Evolutionary conservation across 30 jellyfish, hydroid and myxozoan species (phyloP).

Genomic region (Cassiopea xamachana): DNA sequence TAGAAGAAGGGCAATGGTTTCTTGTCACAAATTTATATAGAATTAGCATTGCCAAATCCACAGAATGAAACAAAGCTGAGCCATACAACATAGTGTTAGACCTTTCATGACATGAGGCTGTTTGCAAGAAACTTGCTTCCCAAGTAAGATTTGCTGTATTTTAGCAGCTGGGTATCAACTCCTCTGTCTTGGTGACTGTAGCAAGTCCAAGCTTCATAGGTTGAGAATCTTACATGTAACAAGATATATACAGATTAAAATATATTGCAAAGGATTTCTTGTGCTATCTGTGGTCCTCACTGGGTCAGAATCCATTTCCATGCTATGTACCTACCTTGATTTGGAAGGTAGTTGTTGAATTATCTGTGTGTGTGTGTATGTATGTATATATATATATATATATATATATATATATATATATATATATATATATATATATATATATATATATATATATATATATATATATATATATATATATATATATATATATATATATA

Average conservation of each 20-base stretch:
- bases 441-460: too few relatives aligned
- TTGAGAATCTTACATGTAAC: background rate
- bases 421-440: too few relatives aligned
- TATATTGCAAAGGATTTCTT: background rate
- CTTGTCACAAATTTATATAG: too few relatives aligned
- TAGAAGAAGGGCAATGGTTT: too few relatives aligned
- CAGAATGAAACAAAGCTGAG: too few relatives aligned
- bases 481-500: too few relatives aligned
- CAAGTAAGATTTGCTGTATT: background rate
- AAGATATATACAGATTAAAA: background rate
- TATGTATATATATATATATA: too few relatives aligned
- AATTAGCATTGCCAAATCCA: too few relatives aligned
- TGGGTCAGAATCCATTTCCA: background rate
- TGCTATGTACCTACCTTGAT: background rate
- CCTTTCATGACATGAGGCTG: background rate
- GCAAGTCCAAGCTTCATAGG: background rate
- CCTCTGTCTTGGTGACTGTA: background rate
- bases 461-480: too few relatives aligned
- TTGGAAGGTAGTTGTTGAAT: background rate
- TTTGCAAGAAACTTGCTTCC: background rate
- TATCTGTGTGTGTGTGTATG: too few relatives aligned
- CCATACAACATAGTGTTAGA: background rate
- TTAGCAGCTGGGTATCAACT: background rate
- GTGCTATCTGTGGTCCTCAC: background rate
- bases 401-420: too few relatives aligned